Evolutionary conservation across 1,140 invertebrate species (phyloP).

Genomic region (Anastrepha ludens): DNA sequence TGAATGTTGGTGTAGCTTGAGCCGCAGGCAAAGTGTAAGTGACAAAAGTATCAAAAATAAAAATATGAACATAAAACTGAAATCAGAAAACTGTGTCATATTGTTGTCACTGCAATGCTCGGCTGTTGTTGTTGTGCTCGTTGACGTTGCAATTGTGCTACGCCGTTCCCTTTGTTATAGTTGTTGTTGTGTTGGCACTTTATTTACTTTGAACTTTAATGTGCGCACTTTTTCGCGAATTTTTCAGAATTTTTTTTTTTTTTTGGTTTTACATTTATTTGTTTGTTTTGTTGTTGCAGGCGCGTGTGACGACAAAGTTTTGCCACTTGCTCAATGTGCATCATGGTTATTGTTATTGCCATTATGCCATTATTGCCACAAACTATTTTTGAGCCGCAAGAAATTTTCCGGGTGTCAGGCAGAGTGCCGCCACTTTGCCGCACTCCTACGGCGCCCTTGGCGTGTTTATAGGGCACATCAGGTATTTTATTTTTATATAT

Average conservation of each 20-base stretch:
- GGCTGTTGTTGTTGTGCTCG: neutral
- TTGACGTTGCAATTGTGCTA: neutral
- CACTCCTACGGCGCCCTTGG: neutral
- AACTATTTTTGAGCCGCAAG: neutral
- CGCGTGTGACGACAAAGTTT: neutral
- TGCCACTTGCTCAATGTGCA: neutral
- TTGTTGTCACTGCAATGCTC: neutral
- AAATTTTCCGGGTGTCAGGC: constrained; percentile 36
- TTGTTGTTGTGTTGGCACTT: constrained; percentile 22
- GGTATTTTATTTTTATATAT: neutral
- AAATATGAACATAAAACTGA: neutral
- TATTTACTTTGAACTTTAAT: constrained; percentile 46
- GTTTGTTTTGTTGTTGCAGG: neutral
- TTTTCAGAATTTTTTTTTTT: neutral
- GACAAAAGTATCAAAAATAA: neutral
- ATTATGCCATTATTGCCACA: constrained; percentile 26
- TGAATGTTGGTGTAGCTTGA: neutral
- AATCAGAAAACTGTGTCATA: constrained; percentile 41
- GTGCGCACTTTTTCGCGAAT: neutral
- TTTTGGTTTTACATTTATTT: too few species aligned
- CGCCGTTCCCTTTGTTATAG: neutral
- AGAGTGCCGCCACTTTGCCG: constrained; percentile 27
- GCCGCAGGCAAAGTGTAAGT: neutral
- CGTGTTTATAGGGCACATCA: neutral
- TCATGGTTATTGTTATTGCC: neutral